Evolutionary conservation across 2,113 vertebrate species (phyloP).

Genomic region (Malaclemys terrapin): DNA sequence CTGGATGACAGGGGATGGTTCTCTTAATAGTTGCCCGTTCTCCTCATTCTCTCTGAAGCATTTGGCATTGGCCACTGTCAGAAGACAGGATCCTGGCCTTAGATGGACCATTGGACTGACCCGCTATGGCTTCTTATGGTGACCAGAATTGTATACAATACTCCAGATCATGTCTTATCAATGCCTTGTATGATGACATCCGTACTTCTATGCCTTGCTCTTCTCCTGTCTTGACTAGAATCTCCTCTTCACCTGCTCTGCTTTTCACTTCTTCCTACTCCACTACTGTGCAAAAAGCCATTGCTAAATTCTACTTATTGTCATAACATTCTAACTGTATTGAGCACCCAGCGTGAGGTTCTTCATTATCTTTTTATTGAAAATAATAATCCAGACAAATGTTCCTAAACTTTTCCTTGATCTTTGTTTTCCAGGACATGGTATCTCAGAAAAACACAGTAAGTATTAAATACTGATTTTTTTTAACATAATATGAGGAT

Average conservation of each 20-base stretch:
- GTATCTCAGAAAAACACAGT: constrained; percentile 95
- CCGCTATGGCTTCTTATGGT: neutral
- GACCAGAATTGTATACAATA: neutral
- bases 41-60: neutral
- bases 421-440: constrained; percentile 85
- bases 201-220: neutral
- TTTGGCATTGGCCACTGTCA: neutral
- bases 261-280: neutral
- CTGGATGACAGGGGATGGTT: neutral
- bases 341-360: neutral
- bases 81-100: neutral
- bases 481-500: neutral
- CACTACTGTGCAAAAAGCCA: neutral
- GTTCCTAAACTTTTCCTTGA: neutral
- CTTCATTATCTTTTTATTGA: neutral
- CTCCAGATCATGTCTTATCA: neutral
- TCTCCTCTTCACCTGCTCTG: neutral
- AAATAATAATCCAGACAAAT: constrained; percentile 17
- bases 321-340: neutral
- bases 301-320: neutral
- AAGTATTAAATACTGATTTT: constrained; percentile 80
- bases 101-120: neutral
- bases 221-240: neutral
- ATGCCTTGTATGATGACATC: neutral
- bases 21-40: neutral